Evolutionary conservation across 2,888 invertebrate genomes (phyloP).

Genomic region (Carterocephalus palaemon): DNA sequence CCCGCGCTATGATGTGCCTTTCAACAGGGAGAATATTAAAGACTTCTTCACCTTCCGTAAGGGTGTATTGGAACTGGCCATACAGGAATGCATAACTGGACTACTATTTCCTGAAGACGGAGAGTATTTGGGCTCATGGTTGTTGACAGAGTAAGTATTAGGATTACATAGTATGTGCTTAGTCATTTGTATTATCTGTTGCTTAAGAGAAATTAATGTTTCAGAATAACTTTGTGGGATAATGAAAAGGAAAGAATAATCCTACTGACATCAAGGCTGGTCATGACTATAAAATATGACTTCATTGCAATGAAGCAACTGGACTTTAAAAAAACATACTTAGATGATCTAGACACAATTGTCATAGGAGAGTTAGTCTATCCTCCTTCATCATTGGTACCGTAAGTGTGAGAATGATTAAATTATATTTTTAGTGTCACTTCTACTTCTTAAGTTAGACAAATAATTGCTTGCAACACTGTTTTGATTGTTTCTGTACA

Average conservation of each 20-base stretch:
- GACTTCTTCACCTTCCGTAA: slow-evolving; percentile 86
- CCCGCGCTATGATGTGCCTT: slow-evolving; percentile 68
- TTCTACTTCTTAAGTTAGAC: no score
- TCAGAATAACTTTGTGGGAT: slow-evolving; percentile 92
- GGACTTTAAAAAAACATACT: slow-evolving; percentile 83
- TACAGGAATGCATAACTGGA: slow-evolving; percentile 83
- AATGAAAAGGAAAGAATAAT: slow-evolving; percentile 90
- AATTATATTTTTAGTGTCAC: no score
- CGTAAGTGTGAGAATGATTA: slow-evolving; percentile 81
- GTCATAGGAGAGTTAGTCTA: slow-evolving; percentile 89
- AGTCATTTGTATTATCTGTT: not conserved
- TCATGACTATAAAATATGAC: slow-evolving; percentile 89
- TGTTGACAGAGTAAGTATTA: slow-evolving; percentile 86
- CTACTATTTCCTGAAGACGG: slow-evolving; percentile 85
- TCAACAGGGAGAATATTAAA: slow-evolving; percentile 79
- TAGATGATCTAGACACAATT: slow-evolving; percentile 84
- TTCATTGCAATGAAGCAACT: slow-evolving; percentile 88
- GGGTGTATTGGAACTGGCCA: slow-evolving; percentile 85
- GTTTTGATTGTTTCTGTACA: no score
- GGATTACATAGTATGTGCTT: not conserved
- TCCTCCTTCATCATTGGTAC: slow-evolving; percentile 87
- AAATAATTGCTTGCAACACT: no score
- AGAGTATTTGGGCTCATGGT: slow-evolving; percentile 85
- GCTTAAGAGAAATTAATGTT: slow-evolving; percentile 37
- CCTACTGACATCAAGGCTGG: slow-evolving; percentile 83